Percentiles rank a stretch among this genome's conserved stretches.
Conservation (phyloP, 1,140 invertebrate genomes). For the Zaprionus inermis region DNA sequence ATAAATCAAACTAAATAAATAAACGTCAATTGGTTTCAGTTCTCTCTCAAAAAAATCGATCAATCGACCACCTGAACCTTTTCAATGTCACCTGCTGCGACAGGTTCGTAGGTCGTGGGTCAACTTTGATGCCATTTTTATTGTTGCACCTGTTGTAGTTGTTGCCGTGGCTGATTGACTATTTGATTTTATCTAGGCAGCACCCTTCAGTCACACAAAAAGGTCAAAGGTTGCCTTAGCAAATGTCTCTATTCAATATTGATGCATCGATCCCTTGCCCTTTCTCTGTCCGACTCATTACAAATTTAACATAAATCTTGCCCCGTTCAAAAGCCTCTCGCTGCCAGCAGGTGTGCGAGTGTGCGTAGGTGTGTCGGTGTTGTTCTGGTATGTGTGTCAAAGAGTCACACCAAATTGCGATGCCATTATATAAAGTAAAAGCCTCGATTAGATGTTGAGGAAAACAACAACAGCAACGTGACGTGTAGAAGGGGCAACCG, state of each 20-base stretch:
- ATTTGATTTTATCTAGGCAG: constrained; percentile 38
- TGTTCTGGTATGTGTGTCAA: constrained; percentile 65
- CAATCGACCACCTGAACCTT: constrained; percentile 36
- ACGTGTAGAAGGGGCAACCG: constrained; percentile 38
- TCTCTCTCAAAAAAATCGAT: constrained; percentile 12
- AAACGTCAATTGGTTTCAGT: constrained; percentile 40
- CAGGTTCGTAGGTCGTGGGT: neutral
- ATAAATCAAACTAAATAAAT: constrained; percentile 72
- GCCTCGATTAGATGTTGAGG: constrained; percentile 58
- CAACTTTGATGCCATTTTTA: constrained; percentile 12
- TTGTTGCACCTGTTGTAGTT: constrained; percentile 49
- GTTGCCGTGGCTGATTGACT: constrained; percentile 21
- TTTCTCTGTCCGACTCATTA: constrained; percentile 43
- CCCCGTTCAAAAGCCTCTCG: constrained; percentile 1
- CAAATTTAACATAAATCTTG: constrained; percentile 74
- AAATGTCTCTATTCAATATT: constrained; percentile 61
- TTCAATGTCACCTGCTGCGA: constrained; percentile 47
- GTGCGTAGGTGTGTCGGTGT: constrained; percentile 1
- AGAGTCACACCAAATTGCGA: constrained; percentile 68
- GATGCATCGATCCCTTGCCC: constrained; percentile 54
- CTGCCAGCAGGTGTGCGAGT: constrained; percentile 15
- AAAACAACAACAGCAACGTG: constrained; percentile 26
- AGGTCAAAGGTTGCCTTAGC: constrained; percentile 57
- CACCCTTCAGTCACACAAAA: constrained; percentile 32
- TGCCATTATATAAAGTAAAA: constrained; percentile 68